Evolutionary conservation across 2,113 vertebrate species (phyloP).

Genomic region (Emydura subglobosa): DNA sequence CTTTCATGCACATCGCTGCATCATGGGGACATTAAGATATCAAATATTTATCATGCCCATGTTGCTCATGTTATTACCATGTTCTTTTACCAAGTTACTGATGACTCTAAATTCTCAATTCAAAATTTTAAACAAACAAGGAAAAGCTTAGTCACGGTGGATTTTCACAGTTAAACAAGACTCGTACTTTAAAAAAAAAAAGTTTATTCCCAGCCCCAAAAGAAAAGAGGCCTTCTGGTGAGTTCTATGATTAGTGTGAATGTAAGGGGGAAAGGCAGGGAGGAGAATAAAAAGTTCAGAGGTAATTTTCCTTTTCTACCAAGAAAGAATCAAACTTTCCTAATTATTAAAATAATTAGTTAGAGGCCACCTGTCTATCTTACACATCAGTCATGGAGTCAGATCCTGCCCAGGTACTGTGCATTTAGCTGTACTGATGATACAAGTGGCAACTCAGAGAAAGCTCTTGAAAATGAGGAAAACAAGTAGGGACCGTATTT

Average conservation of each 20-base stretch:
- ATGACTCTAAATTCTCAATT: conserved; percentile 38
- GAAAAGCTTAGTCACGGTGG: not conserved
- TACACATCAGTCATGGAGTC: not conserved
- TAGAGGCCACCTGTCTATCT: conserved; percentile 15
- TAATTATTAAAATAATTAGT: conserved; percentile 15
- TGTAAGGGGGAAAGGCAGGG: not conserved
- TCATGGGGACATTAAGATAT: conserved; percentile 17
- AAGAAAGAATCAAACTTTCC: not conserved
- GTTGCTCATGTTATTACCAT: not conserved
- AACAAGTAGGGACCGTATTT: not conserved
- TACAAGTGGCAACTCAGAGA: not conserved
- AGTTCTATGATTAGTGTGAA: not conserved
- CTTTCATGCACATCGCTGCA: not conserved
- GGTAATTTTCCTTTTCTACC: not conserved
- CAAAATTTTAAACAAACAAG: not conserved
- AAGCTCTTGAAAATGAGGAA: too few species aligned
- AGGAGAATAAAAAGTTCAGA: not conserved
- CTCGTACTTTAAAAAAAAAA: not conserved
- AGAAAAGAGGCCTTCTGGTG: not conserved
- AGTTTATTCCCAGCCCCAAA: not conserved
- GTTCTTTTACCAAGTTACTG: conserved; percentile 7
- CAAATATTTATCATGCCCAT: conserved; percentile 55
- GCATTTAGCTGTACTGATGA: not conserved
- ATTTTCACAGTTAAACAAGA: not conserved
- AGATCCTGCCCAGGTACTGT: not conserved